Evolutionary conservation across 2,888 invertebrate species (phyloP).

Genomic region (Tetranychus piercei): DNA sequence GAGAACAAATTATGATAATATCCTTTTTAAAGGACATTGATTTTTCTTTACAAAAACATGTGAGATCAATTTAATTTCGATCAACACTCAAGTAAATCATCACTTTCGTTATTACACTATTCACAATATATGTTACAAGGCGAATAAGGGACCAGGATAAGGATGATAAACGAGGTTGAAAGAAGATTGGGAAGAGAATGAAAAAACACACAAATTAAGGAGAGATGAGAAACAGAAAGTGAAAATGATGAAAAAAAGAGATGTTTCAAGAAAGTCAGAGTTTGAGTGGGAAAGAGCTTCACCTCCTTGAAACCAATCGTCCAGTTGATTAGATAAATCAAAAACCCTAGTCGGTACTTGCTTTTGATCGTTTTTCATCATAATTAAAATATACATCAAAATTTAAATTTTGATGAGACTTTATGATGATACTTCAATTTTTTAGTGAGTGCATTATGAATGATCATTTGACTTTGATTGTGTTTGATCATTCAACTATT

Average conservation of each 20-base stretch:
- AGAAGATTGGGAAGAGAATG: slow-evolving; percentile 2
- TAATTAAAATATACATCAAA: too few species aligned
- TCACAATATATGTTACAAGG: not conserved
- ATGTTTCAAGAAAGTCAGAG: not conserved
- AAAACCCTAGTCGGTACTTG: too few species aligned
- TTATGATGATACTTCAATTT: too few species aligned
- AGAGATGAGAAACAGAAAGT: not conserved
- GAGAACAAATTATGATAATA: not conserved
- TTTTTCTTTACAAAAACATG: not conserved
- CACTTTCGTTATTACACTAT: not conserved
- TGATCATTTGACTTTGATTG: not conserved
- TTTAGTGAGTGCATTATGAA: too few species aligned
- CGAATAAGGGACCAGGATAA: not conserved
- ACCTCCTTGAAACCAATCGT: not conserved
- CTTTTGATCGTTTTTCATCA: too few species aligned
- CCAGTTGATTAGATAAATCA: too few species aligned
- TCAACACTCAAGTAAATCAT: slow-evolving; percentile 1
- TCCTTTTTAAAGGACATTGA: not conserved
- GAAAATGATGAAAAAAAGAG: not conserved
- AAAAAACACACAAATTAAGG: not conserved
- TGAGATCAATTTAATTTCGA: not conserved
- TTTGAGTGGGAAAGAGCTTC: not conserved
- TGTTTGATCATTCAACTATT: too few species aligned
- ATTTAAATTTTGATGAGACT: too few species aligned
- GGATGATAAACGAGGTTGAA: not conserved